These are phyloP conservation scores for Epinephelus cyanopodus DNA, from an alignment of 2,113 vertebrate species.

Conservation along the genomic window DNA sequence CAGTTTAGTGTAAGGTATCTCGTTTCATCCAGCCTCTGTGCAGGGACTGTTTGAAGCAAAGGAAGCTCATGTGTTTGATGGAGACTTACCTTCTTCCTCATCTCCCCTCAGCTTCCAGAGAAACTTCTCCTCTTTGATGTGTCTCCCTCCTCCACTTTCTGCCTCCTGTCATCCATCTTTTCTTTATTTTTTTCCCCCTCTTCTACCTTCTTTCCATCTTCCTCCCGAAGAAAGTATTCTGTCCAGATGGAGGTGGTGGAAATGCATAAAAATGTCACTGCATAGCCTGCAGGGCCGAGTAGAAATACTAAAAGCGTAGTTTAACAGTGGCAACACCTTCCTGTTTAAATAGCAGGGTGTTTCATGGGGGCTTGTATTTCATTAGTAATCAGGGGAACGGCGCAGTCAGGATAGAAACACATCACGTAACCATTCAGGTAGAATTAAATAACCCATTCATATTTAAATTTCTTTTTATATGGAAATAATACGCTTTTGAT, in stretches of 20 bases:
- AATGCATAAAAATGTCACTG: slow-evolving; percentile 59
- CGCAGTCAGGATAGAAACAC: neutral
- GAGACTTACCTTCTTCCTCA: slow-evolving; percentile 75
- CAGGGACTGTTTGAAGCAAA: slow-evolving; percentile 75
- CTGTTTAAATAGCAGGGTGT: slow-evolving; percentile 24
- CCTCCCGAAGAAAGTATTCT: slow-evolving; percentile 45
- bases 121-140: slow-evolving; percentile 76
- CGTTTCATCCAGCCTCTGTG: slow-evolving; percentile 74
- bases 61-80: slow-evolving; percentile 76
- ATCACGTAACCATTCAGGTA: neutral
- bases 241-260: slow-evolving; percentile 72
- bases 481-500: neutral
- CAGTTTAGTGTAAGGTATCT: slow-evolving; percentile 73
- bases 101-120: slow-evolving; percentile 66
- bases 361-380: neutral
- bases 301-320: slow-evolving; percentile 37
- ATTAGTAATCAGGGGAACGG: slow-evolving; percentile 6
- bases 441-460: slow-evolving; percentile 3
- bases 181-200: slow-evolving; percentile 15
- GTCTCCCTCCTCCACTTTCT: slow-evolving; percentile 64
- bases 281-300: slow-evolving; percentile 26
- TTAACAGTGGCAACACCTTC: slow-evolving; percentile 21
- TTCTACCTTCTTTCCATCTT: slow-evolving; percentile 34
- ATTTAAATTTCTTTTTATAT: slow-evolving; percentile 13
- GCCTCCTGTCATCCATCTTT: slow-evolving; percentile 67